phyloP scores from a whole-genome alignment of 2,888 invertebrate species.

The Oscheius onirici region DNA sequence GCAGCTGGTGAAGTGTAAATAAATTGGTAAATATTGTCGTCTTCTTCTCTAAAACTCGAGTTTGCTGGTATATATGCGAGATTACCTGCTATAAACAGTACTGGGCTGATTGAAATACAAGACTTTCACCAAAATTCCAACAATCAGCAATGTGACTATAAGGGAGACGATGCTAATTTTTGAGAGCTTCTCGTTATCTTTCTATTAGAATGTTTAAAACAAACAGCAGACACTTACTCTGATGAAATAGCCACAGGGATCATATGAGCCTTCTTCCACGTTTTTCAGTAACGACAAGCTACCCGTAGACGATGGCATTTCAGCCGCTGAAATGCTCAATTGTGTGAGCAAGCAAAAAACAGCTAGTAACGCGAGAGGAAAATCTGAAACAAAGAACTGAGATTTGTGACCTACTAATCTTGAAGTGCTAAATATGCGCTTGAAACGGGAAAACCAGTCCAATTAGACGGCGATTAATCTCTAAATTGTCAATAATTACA shows the following conservation, averaged over 20 bases:
- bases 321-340: too few species aligned
- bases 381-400: not conserved
- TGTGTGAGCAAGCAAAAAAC: too few species aligned
- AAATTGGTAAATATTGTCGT: slow-evolving; percentile 11
- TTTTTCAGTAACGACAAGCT: slow-evolving; percentile 13
- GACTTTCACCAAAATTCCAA: slow-evolving; percentile 11
- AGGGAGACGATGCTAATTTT: not conserved
- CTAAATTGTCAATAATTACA: slow-evolving; percentile 7
- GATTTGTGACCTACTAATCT: not conserved
- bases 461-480: slow-evolving; percentile 21
- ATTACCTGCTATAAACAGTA: slow-evolving; percentile 13
- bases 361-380: too few species aligned
- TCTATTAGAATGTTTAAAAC: not conserved
- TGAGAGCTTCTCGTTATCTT: not conserved
- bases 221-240: not conserved
- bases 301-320: slow-evolving; percentile 27
- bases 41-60: slow-evolving; percentile 16
- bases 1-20: slow-evolving; percentile 22
- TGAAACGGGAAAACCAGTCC: slow-evolving; percentile 7
- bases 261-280: slow-evolving; percentile 3
- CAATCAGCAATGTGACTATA: not conserved
- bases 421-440: not conserved
- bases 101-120: slow-evolving; percentile 17
- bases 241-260: slow-evolving; percentile 2
- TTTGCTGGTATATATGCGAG: too few species aligned